Percentiles rank a stretch among this genome's conserved stretches.
Conservation (phyloP, 2,888 invertebrate genomes). For the Catocala fraxini region DNA sequence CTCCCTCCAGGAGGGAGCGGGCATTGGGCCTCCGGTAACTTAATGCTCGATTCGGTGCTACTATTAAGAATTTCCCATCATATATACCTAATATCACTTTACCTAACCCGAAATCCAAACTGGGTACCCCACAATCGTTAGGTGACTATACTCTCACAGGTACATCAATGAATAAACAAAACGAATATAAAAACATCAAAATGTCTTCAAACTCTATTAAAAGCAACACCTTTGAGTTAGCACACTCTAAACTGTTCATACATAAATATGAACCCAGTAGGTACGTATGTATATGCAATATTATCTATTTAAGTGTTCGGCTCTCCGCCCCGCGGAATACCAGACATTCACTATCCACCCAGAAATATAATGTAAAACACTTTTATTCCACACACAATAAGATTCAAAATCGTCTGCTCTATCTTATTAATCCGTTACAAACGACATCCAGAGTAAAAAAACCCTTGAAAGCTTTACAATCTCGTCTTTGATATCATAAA, state of each 20-base stretch:
- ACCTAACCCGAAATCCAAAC: too few species aligned
- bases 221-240: constrained; percentile 14
- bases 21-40: too few species aligned
- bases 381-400: constrained; percentile 40
- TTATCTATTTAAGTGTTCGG: constrained; percentile 77
- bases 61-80: too few species aligned
- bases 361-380: constrained; percentile 16
- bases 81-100: too few species aligned
- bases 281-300: constrained; percentile 49
- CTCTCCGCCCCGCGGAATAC: constrained; percentile 78
- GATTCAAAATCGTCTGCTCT: constrained; percentile 46
- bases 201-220: not conserved
- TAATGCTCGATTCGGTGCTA: too few species aligned
- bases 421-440: constrained; percentile 54
- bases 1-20: too few species aligned
- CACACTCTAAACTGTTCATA: constrained; percentile 18
- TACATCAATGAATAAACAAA: too few species aligned
- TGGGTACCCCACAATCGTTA: too few species aligned
- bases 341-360: constrained; percentile 57
- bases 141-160: too few species aligned
- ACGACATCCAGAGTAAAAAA: constrained; percentile 57
- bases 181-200: not conserved
- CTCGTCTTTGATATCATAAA: constrained; percentile 24
- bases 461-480: constrained; percentile 47
- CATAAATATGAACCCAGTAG: constrained; percentile 25